Evolutionary conservation across 2,113 vertebrate species (phyloP).

Genomic region (Arothron firmamentum): DNA sequence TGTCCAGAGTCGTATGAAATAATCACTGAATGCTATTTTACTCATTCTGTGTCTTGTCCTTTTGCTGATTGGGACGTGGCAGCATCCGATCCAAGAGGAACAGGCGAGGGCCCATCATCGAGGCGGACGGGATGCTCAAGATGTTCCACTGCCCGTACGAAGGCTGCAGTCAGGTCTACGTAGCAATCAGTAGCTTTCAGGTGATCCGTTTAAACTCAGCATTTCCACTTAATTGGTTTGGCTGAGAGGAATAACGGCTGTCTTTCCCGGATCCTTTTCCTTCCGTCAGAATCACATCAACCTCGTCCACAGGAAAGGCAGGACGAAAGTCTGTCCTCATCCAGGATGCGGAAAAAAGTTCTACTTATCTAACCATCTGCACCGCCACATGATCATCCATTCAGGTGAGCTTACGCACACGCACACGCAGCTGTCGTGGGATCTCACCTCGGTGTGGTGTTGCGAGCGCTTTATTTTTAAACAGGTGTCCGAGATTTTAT

Average conservation of each 20-base stretch:
- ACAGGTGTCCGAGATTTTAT: slow-evolving; percentile 87
- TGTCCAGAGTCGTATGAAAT: too few species aligned
- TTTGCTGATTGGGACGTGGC: background rate
- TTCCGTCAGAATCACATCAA: slow-evolving; percentile 84
- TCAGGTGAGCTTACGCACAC: slow-evolving; percentile 70
- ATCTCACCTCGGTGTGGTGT: background rate
- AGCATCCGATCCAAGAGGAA: slow-evolving; percentile 77
- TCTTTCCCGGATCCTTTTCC: background rate
- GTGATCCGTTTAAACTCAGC: slow-evolving; percentile 49
- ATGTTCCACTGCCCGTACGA: slow-evolving; percentile 90
- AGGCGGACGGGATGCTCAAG: slow-evolving; percentile 85
- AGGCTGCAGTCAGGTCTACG: slow-evolving; percentile 88
- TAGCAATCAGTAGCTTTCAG: slow-evolving; percentile 91
- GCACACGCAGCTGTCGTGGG: accelerated
- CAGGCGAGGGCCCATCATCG: slow-evolving; percentile 76
- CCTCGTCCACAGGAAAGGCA: slow-evolving; percentile 87
- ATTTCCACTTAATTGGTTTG: background rate
- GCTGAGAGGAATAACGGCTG: background rate
- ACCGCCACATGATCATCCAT: slow-evolving; percentile 92
- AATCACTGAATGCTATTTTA: background rate
- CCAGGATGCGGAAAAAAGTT: slow-evolving; percentile 92
- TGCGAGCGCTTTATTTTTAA: background rate
- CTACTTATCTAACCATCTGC: slow-evolving; percentile 88
- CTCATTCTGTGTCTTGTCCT: background rate
- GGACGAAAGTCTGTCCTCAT: slow-evolving; percentile 88